Evolutionary conservation across 2,888 invertebrate genomes (phyloP).

Genomic region (Euzetes globulus): DNA sequence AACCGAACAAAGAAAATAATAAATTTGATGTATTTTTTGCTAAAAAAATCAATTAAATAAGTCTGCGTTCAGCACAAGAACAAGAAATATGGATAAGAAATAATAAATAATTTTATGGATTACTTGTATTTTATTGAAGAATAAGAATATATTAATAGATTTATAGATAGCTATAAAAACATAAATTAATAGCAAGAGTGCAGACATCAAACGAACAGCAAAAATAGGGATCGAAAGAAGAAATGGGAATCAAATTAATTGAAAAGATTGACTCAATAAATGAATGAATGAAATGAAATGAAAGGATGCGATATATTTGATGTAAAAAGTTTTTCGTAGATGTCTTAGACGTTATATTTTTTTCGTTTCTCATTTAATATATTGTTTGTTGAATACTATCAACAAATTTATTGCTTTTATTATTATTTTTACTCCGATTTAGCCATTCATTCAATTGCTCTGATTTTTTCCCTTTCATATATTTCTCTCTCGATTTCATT

Average conservation of each 20-base stretch:
- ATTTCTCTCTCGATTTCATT: not conserved
- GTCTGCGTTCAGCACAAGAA: too few relatives aligned
- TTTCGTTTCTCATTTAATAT: not conserved
- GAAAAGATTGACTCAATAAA: not conserved
- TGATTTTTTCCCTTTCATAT: not conserved
- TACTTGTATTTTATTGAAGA: not conserved
- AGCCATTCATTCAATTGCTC: not conserved
- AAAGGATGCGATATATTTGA: too few relatives aligned
- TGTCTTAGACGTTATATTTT: not conserved
- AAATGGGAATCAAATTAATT: not conserved
- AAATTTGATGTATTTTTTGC: too few relatives aligned
- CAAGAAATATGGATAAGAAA: too few relatives aligned
- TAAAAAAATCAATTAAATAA: too few relatives aligned
- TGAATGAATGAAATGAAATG: not conserved
- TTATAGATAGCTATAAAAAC: not conserved
- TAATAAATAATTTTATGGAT: not conserved
- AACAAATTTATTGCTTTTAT: constrained; percentile 2
- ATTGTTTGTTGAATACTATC: not conserved
- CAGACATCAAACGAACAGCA: not conserved
- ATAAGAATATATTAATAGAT: not conserved
- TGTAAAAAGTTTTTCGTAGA: too few relatives aligned
- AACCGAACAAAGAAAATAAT: too few relatives aligned
- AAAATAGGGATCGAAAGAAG: not conserved
- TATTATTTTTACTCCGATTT: not conserved
- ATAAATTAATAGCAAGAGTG: not conserved